These are phyloP conservation scores for Eidolon dupreanum DNA, from an alignment of 2,797 vertebrate species.

Conservation along the genomic window DNA sequence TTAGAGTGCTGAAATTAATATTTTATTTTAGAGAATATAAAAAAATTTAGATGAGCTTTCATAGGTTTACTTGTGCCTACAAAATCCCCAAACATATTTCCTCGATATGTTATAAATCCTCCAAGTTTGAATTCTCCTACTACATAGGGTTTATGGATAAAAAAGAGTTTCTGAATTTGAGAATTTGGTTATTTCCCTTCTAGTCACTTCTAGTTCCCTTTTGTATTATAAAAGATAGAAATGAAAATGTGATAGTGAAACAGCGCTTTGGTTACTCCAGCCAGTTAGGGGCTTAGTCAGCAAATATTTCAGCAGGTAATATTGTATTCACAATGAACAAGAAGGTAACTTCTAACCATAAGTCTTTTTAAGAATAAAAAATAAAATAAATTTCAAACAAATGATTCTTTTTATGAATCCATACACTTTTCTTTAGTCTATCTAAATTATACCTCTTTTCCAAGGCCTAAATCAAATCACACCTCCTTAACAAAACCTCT, in stretches of 20 bases:
- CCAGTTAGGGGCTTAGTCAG: neutral
- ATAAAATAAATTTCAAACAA: neutral
- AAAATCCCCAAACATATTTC: neutral
- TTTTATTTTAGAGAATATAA: conserved; percentile 14
- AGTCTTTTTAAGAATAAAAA: neutral
- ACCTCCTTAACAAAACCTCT: neutral
- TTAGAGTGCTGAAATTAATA: neutral
- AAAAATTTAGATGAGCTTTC: neutral
- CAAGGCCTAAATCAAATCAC: neutral
- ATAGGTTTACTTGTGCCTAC: neutral
- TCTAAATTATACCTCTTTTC: neutral
- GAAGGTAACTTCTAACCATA: neutral
- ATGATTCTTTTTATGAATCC: neutral
- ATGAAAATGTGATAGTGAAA: neutral
- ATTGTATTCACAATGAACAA: neutral
- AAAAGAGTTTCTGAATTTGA: neutral
- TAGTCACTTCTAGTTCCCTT: neutral
- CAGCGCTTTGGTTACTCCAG: neutral
- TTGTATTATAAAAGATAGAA: neutral
- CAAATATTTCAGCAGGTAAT: neutral
- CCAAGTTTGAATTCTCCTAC: neutral
- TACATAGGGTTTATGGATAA: neutral
- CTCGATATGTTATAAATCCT: neutral
- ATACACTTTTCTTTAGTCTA: neutral
- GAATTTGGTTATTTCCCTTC: neutral